A percentile compares a stretch with the other conserved stretches of the same genome.
Conservation (phyloP, 2,888 invertebrate genomes). For the Ornithoptera priamus region DNA sequence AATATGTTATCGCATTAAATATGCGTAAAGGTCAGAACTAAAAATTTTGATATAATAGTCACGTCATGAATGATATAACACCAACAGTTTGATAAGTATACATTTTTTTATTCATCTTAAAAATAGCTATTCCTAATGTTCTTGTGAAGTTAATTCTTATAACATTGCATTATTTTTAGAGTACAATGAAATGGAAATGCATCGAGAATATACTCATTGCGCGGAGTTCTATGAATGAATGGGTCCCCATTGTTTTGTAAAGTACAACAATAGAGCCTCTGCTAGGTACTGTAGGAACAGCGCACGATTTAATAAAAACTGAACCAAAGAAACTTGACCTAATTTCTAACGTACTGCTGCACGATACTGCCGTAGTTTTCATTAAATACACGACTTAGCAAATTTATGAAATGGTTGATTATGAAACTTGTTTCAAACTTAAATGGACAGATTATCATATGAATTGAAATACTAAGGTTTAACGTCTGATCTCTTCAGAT, state of each 20-base stretch:
- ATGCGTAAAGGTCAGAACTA: no score
- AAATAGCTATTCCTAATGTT: no score
- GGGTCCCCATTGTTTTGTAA: slow-evolving; percentile 19
- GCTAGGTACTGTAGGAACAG: slow-evolving; percentile 9
- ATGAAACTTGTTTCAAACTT: neutral
- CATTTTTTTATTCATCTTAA: no score
- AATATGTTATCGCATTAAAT: no score
- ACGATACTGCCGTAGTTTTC: neutral
- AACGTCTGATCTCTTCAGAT: no score
- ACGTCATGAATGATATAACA: no score
- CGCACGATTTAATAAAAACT: slow-evolving; percentile 17
- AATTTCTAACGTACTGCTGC: neutral
- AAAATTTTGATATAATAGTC: no score
- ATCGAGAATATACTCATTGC: slow-evolving; percentile 8
- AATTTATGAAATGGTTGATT: neutral
- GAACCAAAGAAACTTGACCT: slow-evolving; percentile 19
- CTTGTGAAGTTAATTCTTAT: neutral
- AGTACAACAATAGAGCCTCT: slow-evolving; percentile 21
- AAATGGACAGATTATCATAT: neutral
- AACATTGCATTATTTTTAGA: neutral
- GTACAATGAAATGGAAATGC: slow-evolving; percentile 5
- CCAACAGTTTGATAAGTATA: no score
- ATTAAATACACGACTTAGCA: neutral
- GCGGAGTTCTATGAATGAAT: slow-evolving; percentile 10
- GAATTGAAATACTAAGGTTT: no score